Percentiles rank a stretch among this genome's conserved stretches.
Conservation (phyloP, 2,797 vertebrate genomes). For the Helicolenus hilgendorfi region DNA sequence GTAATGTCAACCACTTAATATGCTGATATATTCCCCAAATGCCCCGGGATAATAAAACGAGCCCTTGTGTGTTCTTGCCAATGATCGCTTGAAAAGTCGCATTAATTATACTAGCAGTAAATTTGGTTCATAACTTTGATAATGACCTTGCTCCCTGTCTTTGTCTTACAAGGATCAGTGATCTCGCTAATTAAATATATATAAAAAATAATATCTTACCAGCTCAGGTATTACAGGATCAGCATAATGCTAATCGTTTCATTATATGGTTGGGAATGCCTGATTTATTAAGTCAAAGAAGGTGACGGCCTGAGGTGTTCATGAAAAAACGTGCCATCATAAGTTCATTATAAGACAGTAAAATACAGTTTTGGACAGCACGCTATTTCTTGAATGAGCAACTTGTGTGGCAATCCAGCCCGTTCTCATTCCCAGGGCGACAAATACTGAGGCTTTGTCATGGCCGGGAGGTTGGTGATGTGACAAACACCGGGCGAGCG, state of each 20-base stretch:
- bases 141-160: slow-evolving; percentile 46
- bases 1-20: slow-evolving; percentile 58
- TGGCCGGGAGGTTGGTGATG: no score
- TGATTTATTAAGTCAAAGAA: slow-evolving; percentile 1
- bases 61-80: slow-evolving; percentile 50
- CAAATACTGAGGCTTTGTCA: no score
- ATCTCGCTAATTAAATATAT: slow-evolving; percentile 1
- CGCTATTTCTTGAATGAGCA: not conserved
- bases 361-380: not conserved
- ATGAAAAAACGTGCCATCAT: not conserved
- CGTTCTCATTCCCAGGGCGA: no score
- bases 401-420: not conserved
- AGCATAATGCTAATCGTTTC: slow-evolving; percentile 23
- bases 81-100: slow-evolving; percentile 54
- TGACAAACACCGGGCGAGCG: no score
- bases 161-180: slow-evolving; percentile 45
- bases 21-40: slow-evolving; percentile 54
- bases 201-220: not conserved
- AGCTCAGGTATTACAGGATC: slow-evolving; percentile 36
- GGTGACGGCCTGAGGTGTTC: not conserved
- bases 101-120: slow-evolving; percentile 59
- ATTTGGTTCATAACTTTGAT: slow-evolving; percentile 56
- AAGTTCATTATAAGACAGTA: not conserved
- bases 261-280: not conserved
- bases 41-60: slow-evolving; percentile 33